A percentile compares a stretch with the other conserved stretches of the same genome.
Conservation (phyloP, 1,140 invertebrate species). For the Procambarus clarkii region DNA sequence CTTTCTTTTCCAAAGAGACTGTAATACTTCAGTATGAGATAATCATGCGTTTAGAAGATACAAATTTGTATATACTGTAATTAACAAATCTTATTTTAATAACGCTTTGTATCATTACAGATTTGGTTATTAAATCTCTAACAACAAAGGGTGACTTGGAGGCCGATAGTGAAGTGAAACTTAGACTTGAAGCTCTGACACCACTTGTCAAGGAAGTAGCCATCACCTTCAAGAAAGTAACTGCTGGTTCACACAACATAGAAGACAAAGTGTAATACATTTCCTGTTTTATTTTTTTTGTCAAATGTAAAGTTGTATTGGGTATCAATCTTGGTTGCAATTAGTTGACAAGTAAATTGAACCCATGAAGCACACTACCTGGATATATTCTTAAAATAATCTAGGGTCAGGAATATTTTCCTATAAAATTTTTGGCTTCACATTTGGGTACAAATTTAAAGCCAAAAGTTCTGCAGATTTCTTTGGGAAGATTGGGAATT, state of each 20-base stretch:
- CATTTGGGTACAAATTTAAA: too few species aligned
- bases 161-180: slow-evolving; percentile 11
- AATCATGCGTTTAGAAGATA: not conserved
- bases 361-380: too few species aligned
- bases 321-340: too few species aligned
- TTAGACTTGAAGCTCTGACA: slow-evolving; percentile 24
- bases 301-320: too few species aligned
- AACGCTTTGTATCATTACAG: slow-evolving; percentile 18
- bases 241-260: not conserved
- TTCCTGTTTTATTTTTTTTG: too few species aligned
- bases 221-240: slow-evolving; percentile 36
- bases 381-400: too few species aligned
- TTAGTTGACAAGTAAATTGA: too few species aligned
- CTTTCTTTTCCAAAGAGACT: not conserved
- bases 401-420: too few species aligned
- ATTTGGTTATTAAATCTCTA: slow-evolving; percentile 43
- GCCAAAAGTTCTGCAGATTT: too few species aligned
- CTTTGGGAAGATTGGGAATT: too few species aligned
- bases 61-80: not conserved
- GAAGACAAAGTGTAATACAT: not conserved
- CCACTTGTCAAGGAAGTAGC: slow-evolving; percentile 40
- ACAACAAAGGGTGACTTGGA: slow-evolving; percentile 23
- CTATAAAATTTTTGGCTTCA: too few species aligned
- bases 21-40: not conserved
- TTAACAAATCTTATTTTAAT: not conserved